phyloP scores from a whole-genome alignment of 2,113 vertebrate species.

The Coracopsis vasa region DNA sequence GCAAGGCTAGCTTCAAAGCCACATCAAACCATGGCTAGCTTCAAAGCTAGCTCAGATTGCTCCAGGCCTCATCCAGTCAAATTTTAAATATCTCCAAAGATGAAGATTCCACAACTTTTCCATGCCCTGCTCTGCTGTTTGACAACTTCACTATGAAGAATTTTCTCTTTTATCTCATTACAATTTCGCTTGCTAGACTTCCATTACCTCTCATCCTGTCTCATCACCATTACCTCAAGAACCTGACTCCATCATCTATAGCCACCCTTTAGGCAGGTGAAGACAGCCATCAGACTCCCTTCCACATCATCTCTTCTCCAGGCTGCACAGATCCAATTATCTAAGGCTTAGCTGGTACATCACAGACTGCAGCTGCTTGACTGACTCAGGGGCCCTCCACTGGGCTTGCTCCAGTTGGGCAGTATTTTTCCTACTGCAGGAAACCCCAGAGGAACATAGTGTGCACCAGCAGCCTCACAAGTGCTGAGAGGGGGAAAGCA shows the following conservation, averaged over 20 bases:
- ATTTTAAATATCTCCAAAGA: background rate
- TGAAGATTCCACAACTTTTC: background rate
- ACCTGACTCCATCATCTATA: background rate
- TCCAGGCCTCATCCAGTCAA: background rate
- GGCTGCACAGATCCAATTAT: background rate
- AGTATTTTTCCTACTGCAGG: background rate
- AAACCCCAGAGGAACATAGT: background rate
- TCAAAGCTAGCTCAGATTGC: conserved; percentile 1
- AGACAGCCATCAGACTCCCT: background rate
- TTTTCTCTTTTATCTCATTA: background rate
- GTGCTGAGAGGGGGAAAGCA: background rate
- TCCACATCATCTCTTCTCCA: background rate
- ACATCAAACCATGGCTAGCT: background rate
- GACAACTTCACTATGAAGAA: background rate
- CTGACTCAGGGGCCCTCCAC: background rate
- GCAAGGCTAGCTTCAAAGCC: background rate
- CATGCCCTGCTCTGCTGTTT: background rate
- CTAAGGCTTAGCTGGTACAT: background rate
- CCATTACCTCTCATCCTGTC: background rate
- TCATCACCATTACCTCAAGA: background rate
- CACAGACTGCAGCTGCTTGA: too few species aligned
- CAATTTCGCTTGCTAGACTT: background rate
- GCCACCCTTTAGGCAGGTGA: background rate
- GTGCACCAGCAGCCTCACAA: background rate
- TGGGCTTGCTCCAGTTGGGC: background rate